These are phyloP conservation scores for Macrosoma leucophasiata DNA, from an alignment of 2,888 invertebrate species.

Conservation along the genomic window DNA sequence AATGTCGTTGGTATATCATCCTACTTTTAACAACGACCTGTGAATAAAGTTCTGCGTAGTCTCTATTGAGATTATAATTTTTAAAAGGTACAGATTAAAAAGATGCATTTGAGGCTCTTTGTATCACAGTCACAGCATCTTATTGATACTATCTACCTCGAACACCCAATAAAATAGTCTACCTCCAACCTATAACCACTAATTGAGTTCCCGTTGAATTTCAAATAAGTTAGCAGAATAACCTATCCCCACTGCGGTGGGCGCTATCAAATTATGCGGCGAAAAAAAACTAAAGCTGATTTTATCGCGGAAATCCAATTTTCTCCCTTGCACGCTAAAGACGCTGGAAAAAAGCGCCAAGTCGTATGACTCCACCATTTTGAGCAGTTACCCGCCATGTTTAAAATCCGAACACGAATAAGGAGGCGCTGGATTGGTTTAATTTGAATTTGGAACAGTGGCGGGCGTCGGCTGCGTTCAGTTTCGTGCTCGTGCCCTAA, in stretches of 20 bases:
- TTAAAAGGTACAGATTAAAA: too few species aligned
- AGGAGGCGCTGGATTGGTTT: conserved; percentile 75
- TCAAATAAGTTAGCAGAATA: conserved; percentile 29
- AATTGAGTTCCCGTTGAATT: conserved; percentile 57
- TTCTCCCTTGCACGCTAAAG: conserved; percentile 75
- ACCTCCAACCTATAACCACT: too few species aligned
- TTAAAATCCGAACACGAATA: conserved; percentile 71
- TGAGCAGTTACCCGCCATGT: conserved; percentile 69
- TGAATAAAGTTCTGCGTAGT: too few species aligned
- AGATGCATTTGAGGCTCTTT: too few species aligned
- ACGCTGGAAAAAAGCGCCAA: conserved; percentile 73
- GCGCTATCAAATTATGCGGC: conserved; percentile 60
- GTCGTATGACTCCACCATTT: conserved; percentile 73
- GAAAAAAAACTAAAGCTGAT: conserved; percentile 68
- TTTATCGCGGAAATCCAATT: conserved; percentile 76
- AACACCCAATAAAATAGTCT: too few species aligned
- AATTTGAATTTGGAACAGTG: conserved; percentile 73
- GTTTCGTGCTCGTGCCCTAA: conserved; percentile 57
- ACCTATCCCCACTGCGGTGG: conserved; percentile 30
- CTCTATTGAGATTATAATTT: too few species aligned
- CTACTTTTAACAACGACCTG: too few species aligned
- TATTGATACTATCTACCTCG: too few species aligned
- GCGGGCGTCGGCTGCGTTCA: conserved; percentile 47
- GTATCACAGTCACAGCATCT: too few species aligned
- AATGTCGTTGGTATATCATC: too few species aligned